Conservation (phyloP, 2,113 vertebrate genomes). For the Dipodomys ordii region DNA sequence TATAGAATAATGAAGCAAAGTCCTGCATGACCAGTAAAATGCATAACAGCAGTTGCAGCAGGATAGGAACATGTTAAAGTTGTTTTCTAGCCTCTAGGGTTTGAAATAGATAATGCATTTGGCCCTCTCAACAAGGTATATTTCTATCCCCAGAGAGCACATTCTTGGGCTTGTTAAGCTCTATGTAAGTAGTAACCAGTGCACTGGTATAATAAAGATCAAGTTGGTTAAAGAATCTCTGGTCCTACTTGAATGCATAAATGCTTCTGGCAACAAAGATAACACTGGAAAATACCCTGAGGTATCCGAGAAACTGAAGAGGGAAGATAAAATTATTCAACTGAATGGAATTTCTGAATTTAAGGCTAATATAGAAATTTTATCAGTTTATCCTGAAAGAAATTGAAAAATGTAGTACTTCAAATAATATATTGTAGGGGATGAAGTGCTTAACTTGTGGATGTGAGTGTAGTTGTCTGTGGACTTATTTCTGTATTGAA, state of each 20-base stretch:
- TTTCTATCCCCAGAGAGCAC: slow-evolving; percentile 60
- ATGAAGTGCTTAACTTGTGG: slow-evolving; percentile 70
- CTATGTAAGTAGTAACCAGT: slow-evolving; percentile 72
- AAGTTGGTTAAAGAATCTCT: slow-evolving; percentile 74
- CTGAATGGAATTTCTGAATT: slow-evolving; percentile 74
- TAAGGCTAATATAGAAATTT: slow-evolving; percentile 73
- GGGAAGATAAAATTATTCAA: slow-evolving; percentile 78
- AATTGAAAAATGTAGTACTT: slow-evolving; percentile 76
- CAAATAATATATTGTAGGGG: slow-evolving; percentile 68
- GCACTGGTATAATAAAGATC: slow-evolving; percentile 74
- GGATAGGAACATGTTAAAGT: slow-evolving; percentile 4
- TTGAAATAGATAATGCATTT: slow-evolving; percentile 72
- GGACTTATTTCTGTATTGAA: slow-evolving; percentile 60
- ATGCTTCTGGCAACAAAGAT: slow-evolving; percentile 78
- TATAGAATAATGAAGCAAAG: not conserved
- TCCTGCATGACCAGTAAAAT: not conserved
- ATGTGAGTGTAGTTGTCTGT: slow-evolving; percentile 71
- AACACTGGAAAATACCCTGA: slow-evolving; percentile 72
- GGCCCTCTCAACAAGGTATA: slow-evolving; percentile 60
- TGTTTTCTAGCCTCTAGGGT: slow-evolving; percentile 66
- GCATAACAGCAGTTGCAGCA: not conserved
- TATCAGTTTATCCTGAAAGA: slow-evolving; percentile 79
- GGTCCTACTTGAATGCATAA: slow-evolving; percentile 69
- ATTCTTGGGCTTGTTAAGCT: slow-evolving; percentile 75
- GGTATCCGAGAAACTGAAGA: slow-evolving; percentile 62